A percentile compares a stretch with the other conserved stretches of the same genome.
Conservation (phyloP, 2,888 invertebrate genomes). For the Apocheima hispidaria region DNA sequence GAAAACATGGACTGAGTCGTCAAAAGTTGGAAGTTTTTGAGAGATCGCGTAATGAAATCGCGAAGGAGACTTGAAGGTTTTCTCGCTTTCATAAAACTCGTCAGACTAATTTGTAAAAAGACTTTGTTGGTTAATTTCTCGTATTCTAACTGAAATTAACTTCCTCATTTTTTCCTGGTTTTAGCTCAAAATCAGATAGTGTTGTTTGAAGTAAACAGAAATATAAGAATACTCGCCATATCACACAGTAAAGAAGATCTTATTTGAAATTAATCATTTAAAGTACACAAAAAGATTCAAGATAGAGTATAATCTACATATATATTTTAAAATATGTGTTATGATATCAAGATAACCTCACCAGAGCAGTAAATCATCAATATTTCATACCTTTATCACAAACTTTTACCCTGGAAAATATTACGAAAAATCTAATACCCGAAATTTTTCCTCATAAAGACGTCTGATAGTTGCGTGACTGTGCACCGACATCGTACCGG, state of each 20-base stretch:
- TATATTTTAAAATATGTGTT: not conserved
- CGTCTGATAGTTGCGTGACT: constrained; percentile 40
- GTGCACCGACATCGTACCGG: constrained; percentile 44
- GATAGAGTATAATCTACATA: too few relatives aligned
- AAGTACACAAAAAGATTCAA: not conserved
- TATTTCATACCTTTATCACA: constrained; percentile 20
- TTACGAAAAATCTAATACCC: constrained; percentile 17
- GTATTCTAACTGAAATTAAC: constrained; percentile 64
- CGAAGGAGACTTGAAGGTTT: constrained; percentile 53
- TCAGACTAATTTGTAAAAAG: constrained; percentile 54
- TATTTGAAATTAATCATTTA: too few relatives aligned
- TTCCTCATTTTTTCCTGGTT: constrained; percentile 22
- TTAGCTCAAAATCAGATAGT: not conserved
- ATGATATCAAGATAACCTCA: constrained; percentile 15
- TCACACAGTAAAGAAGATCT: too few relatives aligned
- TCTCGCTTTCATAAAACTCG: constrained; percentile 51
- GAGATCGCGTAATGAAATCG: constrained; percentile 66
- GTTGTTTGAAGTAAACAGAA: constrained; percentile 27
- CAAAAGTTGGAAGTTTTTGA: constrained; percentile 64
- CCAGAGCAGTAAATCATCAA: constrained; percentile 8
- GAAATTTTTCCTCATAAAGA: constrained; percentile 30
- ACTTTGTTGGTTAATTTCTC: constrained; percentile 71
- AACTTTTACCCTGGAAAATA: constrained; percentile 22
- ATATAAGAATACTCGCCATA: not conserved
- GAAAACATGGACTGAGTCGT: constrained; percentile 62